Conservation (phyloP, 2,797 vertebrate genomes). For the Pteronotus mesoamericanus region DNA sequence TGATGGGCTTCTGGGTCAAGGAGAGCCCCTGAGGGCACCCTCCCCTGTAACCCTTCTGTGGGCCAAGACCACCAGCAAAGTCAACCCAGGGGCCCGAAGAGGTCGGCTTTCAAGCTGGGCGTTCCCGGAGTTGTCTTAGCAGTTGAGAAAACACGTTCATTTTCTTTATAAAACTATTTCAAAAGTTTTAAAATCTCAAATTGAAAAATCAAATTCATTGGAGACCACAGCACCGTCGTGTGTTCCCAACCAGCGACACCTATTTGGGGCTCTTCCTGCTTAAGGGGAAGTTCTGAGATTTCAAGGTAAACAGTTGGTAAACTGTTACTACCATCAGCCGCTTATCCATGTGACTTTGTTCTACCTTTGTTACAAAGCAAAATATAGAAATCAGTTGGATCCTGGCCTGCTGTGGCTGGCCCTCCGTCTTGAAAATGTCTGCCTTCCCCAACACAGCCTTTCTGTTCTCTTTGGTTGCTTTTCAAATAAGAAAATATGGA, state of each 20-base stretch:
- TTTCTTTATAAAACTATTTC: neutral
- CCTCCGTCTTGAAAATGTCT: neutral
- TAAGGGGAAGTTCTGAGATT: neutral
- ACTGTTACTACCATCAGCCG: neutral
- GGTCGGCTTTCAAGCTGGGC: neutral
- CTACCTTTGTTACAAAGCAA: neutral
- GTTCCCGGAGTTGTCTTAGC: neutral
- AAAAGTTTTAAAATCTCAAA: neutral
- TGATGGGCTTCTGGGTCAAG: neutral
- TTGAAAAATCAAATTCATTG: neutral
- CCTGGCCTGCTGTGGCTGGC: neutral
- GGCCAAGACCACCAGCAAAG: neutral
- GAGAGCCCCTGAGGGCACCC: neutral
- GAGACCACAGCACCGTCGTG: neutral
- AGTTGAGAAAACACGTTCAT: neutral
- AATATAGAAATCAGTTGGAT: fast-evolving
- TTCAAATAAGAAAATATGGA: neutral
- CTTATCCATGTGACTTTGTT: neutral
- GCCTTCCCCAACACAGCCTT: neutral
- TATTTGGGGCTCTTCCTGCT: neutral
- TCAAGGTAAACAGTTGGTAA: neutral
- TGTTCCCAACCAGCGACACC: neutral
- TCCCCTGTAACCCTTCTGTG: neutral
- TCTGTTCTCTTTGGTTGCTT: neutral
- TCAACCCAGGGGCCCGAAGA: neutral